Evolutionary conservation across 2,797 vertebrate species (phyloP).

Genomic region (Meriones psammophilus): DNA sequence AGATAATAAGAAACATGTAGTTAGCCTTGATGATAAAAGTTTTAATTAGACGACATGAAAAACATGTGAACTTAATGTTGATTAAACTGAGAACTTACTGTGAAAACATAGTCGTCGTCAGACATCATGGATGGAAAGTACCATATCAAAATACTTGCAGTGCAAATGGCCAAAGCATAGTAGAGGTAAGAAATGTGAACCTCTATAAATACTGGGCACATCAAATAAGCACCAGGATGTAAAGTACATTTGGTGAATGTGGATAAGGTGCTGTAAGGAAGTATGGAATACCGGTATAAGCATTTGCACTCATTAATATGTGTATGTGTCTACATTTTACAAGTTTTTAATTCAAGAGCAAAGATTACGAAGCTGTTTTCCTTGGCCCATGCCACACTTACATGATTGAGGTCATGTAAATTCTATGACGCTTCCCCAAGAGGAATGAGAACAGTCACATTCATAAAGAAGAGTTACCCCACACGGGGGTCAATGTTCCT

Average conservation of each 20-base stretch:
- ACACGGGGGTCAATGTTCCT: neutral
- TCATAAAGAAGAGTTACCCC: neutral
- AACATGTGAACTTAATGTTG: slow-evolving; percentile 33
- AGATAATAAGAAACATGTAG: neutral
- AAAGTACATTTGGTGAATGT: neutral
- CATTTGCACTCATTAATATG: neutral
- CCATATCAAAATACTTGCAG: neutral
- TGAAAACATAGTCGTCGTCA: neutral
- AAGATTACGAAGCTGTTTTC: slow-evolving; percentile 17
- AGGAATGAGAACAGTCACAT: neutral
- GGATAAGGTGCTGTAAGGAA: neutral
- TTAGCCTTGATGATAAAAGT: slow-evolving; percentile 11
- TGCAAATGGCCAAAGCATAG: neutral
- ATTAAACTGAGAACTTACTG: neutral
- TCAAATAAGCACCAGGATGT: slow-evolving; percentile 5
- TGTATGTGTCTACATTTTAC: neutral
- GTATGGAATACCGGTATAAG: neutral
- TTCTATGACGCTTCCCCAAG: neutral
- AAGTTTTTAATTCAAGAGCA: neutral
- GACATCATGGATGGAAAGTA: neutral
- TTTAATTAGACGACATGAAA: slow-evolving; percentile 16
- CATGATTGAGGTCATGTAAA: neutral
- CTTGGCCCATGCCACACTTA: neutral
- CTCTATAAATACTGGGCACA: neutral
- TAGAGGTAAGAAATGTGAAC: neutral